These are phyloP conservation scores for Athripsodes cinereus DNA, from an alignment of 2,888 invertebrate species.

Conservation along the genomic window DNA sequence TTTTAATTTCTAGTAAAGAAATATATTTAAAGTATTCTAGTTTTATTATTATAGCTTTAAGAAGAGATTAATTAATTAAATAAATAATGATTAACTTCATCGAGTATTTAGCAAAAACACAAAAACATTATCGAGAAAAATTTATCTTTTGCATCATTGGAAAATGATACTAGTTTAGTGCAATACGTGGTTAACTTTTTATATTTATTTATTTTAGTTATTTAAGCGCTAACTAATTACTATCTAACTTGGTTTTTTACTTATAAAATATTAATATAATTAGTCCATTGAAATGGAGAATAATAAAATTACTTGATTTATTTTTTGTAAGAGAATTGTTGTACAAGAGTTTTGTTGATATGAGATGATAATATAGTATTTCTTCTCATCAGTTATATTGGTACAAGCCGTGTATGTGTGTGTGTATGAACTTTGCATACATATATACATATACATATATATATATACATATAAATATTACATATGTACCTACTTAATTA, in stretches of 20 bases:
- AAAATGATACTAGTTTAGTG: conserved; percentile 20
- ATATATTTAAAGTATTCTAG: conserved; percentile 45
- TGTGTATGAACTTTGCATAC: no score
- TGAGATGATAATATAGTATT: no score
- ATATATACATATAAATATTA: no score
- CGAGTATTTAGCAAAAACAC: conserved; percentile 20
- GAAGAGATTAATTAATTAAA: conserved; percentile 36
- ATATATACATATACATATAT: no score
- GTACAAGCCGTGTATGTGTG: no score
- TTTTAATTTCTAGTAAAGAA: conserved; percentile 50
- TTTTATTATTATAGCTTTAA: conserved; percentile 35
- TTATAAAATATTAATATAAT: conserved; percentile 6
- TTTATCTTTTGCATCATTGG: conserved; percentile 18
- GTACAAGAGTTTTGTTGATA: no score
- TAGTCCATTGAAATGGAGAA: conserved; percentile 5
- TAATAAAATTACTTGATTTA: neutral
- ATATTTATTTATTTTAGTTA: conserved; percentile 16
- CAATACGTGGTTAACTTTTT: conserved; percentile 24
- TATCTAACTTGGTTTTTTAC: conserved; percentile 6
- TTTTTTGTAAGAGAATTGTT: neutral
- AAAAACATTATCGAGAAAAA: no score
- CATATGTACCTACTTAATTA: no score
- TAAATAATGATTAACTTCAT: conserved; percentile 36
- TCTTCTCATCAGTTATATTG: no score
- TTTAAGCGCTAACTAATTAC: neutral